Evolutionary conservation across 2,888 invertebrate genomes (phyloP).

Genomic region (Eupsilia transversa): DNA sequence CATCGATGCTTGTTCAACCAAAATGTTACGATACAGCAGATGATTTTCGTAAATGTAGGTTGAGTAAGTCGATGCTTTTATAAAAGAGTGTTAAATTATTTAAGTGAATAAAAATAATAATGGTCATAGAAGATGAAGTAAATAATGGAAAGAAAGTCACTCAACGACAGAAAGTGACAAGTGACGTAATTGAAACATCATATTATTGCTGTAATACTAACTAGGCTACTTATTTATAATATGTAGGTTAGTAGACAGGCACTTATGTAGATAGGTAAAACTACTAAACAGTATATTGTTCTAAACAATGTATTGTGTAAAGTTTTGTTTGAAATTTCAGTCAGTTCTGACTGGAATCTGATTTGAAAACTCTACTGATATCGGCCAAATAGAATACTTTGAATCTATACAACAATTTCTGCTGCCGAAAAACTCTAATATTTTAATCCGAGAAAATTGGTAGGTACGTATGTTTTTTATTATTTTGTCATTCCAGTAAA

Average conservation of each 20-base stretch:
- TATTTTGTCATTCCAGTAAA: constrained; percentile 11
- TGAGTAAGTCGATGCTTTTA: neutral
- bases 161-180: neutral
- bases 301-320: constrained; percentile 26
- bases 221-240: neutral
- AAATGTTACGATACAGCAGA: neutral
- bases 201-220: neutral
- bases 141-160: neutral
- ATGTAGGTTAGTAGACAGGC: neutral
- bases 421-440: neutral
- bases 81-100: neutral
- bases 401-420: neutral
- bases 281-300: constrained; percentile 3
- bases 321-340: constrained; percentile 25
- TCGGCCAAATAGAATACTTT: neutral
- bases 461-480: neutral
- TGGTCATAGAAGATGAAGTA: neutral
- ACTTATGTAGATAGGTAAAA: constrained; percentile 4
- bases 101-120: neutral
- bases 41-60: constrained; percentile 3
- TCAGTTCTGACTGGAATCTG: constrained; percentile 2
- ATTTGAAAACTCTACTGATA: constrained; percentile 19
- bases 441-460: neutral
- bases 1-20: constrained; percentile 19
- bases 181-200: neutral